phyloP scores from a whole-genome alignment of 2,113 vertebrate genomes.

The Gymnogyps californianus region DNA sequence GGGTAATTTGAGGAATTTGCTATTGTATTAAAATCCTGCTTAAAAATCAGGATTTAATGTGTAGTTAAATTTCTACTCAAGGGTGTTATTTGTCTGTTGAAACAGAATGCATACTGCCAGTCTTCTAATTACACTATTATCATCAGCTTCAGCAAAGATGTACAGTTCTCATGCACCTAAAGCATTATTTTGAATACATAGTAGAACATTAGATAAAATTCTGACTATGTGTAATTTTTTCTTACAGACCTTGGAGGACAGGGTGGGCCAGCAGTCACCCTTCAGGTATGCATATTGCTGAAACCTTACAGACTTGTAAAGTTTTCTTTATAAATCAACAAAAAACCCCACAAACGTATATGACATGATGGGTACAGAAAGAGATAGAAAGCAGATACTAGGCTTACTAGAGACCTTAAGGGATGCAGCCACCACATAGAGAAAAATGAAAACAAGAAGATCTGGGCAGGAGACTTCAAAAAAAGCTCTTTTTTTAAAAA shows the following conservation, averaged over 20 bases:
- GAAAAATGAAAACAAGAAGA: not conserved
- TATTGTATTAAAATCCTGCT: not conserved
- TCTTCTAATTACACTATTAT: not conserved
- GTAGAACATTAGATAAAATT: not conserved
- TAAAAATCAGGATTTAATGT: not conserved
- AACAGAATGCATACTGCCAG: not conserved
- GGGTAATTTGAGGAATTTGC: not conserved
- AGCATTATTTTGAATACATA: not conserved
- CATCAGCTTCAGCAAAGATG: not conserved
- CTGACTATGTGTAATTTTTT: not conserved
- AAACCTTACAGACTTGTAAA: not conserved
- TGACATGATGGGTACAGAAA: not conserved
- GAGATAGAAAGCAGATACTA: not conserved
- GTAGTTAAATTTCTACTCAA: not conserved
- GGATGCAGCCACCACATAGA: not conserved
- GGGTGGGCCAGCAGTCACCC: not conserved
- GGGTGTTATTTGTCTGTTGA: not conserved
- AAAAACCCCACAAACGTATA: not conserved
- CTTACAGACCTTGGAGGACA: not conserved
- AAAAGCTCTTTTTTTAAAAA: fast-evolving
- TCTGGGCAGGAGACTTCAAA: not conserved
- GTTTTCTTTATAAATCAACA: not conserved
- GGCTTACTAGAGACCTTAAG: not conserved
- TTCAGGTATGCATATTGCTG: not conserved
- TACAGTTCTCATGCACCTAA: not conserved